phyloP scores from a whole-genome alignment of 2,113 vertebrate species.

The Anolis sagrei region DNA sequence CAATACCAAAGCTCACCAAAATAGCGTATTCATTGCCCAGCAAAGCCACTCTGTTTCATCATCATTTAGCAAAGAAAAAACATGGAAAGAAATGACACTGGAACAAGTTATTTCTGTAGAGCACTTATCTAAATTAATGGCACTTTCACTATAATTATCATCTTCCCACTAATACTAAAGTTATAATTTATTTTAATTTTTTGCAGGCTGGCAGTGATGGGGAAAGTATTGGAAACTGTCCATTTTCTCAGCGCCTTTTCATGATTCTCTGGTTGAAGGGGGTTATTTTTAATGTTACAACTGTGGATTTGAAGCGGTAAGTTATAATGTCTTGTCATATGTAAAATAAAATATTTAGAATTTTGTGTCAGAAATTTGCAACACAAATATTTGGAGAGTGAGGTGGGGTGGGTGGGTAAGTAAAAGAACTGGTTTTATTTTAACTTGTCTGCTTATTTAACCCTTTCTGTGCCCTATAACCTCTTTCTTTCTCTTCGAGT shows the following conservation, averaged over 20 bases:
- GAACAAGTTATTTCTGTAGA: not conserved
- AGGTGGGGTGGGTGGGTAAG: too few relatives aligned
- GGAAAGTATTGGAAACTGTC: conserved; percentile 94
- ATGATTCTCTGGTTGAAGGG: conserved; percentile 99
- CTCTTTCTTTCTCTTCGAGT: too few relatives aligned
- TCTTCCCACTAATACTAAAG: not conserved
- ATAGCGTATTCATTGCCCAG: too few relatives aligned
- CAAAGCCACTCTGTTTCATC: not conserved
- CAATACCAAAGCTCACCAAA: too few relatives aligned
- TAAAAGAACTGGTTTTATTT: too few relatives aligned
- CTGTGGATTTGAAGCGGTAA: conserved; percentile 94
- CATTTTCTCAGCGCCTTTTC: conserved; percentile 94
- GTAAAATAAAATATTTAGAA: not conserved
- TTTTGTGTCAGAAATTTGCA: not conserved
- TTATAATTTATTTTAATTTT: not conserved
- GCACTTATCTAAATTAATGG: not conserved
- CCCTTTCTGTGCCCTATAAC: too few relatives aligned
- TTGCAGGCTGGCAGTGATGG: conserved; percentile 91
- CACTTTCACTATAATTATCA: conserved; percentile 16
- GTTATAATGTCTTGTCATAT: conserved; percentile 9
- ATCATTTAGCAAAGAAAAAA: not conserved
- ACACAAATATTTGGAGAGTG: not conserved
- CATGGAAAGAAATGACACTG: not conserved
- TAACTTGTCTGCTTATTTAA: too few relatives aligned
- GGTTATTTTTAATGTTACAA: conserved; percentile 95